Base-by-base conservation (phyloP, 2,888 invertebrate genomes). In the Unio delphinus region DNA sequence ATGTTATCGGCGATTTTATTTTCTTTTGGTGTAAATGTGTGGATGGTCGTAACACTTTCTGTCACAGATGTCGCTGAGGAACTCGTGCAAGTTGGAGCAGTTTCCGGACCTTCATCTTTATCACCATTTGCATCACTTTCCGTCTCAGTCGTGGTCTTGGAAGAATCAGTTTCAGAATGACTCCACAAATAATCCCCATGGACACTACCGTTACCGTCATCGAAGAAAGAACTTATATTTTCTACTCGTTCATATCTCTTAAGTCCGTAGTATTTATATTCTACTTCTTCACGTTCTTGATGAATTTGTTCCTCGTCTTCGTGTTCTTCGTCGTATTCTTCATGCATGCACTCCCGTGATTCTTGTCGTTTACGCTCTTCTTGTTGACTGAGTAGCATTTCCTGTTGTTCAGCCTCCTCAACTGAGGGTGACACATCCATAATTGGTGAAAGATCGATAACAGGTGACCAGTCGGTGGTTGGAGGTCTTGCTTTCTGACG, bases 401-500 rank as follows among this genome's bases (percentile, higher is more conserved):
- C 87, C 57, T 82, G 87, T 68, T 88, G 87, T 67, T 90, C 90
- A 0, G 90, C 89, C 55, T 89, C 88, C 72, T 90, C 90, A 28
- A 90, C 78, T 0, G 90, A 90, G 0, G 91, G 90, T 0, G 91
- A 90, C 5, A 90, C 90, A 77, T 91, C 91, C 55, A 90, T 65
- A 56, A 91, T 91, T 1, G 91, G 91, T 3, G 91, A 91, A 5
- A 91, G 82, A 68, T 91, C 91, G 55, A 89, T 89, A 11, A 90
- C 89, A 4, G 91, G 91, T 0, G 91, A 90, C 91, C 91, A 91
- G 78, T 89, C 89, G 0, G 86, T 85, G 8, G 84, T 83, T 7
- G 89, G 85, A 0, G 89, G 89, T 28, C 87, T 74, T 0, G 81
- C 86, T 67, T 88, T 88, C 75, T 88, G 88, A 54, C 89, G 74